Evolutionary conservation across 2,113 vertebrate species (phyloP).

Genomic region (Nannospalax galili): DNA sequence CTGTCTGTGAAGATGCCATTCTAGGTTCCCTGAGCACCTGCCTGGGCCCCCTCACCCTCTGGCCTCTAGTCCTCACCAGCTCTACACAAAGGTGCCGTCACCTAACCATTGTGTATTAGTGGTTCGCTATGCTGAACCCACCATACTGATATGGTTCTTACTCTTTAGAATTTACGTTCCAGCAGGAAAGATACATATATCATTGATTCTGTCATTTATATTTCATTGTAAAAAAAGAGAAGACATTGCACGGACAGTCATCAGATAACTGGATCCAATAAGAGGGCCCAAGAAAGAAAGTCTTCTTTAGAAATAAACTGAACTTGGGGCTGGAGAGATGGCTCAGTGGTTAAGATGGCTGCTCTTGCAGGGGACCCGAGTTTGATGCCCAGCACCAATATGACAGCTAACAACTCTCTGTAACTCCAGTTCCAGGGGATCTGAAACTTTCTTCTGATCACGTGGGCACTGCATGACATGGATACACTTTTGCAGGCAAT

Average conservation of each 20-base stretch:
- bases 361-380: too few relatives aligned
- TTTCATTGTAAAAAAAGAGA: slow-evolving; percentile 30
- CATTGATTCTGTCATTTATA: neutral
- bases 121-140: neutral
- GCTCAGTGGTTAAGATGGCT: too few relatives aligned
- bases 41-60: neutral
- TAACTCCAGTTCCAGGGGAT: too few relatives aligned
- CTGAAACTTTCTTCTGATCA: too few relatives aligned
- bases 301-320: too few relatives aligned
- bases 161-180: neutral
- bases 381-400: too few relatives aligned
- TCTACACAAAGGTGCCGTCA: neutral
- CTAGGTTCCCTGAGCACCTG: neutral
- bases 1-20: neutral
- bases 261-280: neutral
- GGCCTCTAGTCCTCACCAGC: neutral
- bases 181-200: neutral
- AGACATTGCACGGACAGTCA: neutral
- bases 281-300: neutral
- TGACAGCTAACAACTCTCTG: too few relatives aligned
- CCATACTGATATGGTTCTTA: neutral
- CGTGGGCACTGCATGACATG: too few relatives aligned
- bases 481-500: too few relatives aligned
- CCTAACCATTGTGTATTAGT: neutral
- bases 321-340: too few relatives aligned